Evolutionary conservation across 2,113 vertebrate genomes (phyloP).

Genomic region (Candoia aspera): DNA sequence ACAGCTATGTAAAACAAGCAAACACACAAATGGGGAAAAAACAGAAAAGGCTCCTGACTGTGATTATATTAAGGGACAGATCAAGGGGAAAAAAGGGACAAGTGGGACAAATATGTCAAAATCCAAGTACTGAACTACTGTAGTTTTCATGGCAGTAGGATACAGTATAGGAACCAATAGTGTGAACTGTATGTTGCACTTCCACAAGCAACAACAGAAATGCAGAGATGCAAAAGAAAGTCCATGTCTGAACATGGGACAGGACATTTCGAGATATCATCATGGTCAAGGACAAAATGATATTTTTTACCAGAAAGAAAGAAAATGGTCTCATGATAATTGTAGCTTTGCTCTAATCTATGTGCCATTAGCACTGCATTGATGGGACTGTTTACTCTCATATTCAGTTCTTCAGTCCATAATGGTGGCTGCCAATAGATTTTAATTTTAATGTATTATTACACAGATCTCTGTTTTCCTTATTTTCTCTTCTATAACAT

Average conservation of each 20-base stretch:
- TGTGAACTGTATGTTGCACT: not conserved
- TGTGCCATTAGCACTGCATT: conserved; percentile 76
- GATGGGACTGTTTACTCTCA: conserved; percentile 79
- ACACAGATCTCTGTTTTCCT: conserved; percentile 82
- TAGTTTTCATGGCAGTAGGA: not conserved
- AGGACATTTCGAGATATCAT: not conserved
- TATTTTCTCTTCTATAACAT: conserved; percentile 83
- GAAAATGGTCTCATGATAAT: conserved; percentile 62
- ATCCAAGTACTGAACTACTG: not conserved
- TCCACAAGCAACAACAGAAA: not conserved
- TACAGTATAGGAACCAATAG: not conserved
- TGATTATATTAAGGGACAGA: not conserved
- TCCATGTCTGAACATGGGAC: not conserved
- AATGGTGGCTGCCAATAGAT: conserved; percentile 77
- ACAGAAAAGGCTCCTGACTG: not conserved
- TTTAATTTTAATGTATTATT: conserved; percentile 84
- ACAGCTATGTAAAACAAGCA: not conserved
- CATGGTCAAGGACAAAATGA: not conserved
- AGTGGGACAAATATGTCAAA: not conserved
- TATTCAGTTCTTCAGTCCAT: conserved; percentile 77
- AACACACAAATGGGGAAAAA: not conserved
- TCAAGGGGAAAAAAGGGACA: not conserved
- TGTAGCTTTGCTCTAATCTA: conserved; percentile 76
- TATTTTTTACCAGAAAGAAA: not conserved
- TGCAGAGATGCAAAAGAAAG: not conserved